Evolutionary conservation across 2,113 vertebrate genomes (phyloP), one percentile per base, ranked within the genome.

Genomic region (Cephalophus harveyi): DNA sequence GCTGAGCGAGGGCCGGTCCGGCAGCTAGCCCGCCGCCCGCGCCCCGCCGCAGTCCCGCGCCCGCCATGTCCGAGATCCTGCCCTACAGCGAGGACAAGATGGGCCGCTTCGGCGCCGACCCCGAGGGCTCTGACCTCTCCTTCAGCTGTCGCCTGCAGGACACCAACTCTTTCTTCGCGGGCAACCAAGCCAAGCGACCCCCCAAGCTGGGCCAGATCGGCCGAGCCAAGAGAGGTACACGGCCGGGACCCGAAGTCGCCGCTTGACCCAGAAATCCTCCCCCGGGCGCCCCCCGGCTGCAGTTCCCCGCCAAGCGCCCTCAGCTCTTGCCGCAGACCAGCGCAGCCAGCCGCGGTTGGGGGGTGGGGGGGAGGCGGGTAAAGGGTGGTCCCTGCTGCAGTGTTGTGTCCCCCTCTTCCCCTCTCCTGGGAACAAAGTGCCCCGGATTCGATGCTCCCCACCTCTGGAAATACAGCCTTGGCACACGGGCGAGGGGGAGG

Each of bases 141-240:
- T 99, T 99, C 99, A 99, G 99, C 99, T 99, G 99, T 99, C 99
- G 99, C 98, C 99, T 99, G 97, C 99, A 99, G 99, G 99, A 99
- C 98, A 99, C 99, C 98, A 99, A 99, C 99, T 99, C 99, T 98
- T 99, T 99, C 98, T 99, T 99, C 97, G 99, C 99, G 96, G 99
- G 99, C 98, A 99, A 99, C 98, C 99, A 99, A 98, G 99, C 98
- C 98, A 99, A 99, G 98, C 99, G 99, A 99, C 99, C 99, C 98
- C 99, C 99, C 57, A 99, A 99, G 99, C 99, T 99, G 87, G 99
- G 99, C 97, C 99, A 99, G 99, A 99, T 99, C 94, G 99, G 99
- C 98, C 98, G 99, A 98, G 99, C 99, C 98, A 99, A 99, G 98
- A 98, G 99, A 99, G 99, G 99, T 99, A 99, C 55, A 97, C 97